Conservation (phyloP, 1,140 invertebrate genomes). For the Micrasema minimum region DNA sequence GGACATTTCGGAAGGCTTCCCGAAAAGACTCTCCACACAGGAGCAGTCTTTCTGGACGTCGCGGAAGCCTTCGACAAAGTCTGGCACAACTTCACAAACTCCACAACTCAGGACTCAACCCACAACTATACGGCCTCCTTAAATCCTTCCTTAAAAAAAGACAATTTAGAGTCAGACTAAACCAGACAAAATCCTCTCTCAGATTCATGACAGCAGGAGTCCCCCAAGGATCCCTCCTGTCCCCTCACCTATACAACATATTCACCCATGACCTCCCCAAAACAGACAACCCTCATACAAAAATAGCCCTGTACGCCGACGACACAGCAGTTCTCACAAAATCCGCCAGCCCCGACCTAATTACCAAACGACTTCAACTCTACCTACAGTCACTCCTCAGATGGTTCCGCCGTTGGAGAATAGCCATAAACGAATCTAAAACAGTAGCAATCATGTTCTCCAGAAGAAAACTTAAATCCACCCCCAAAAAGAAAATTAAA, state of each 20-base stretch:
- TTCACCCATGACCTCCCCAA: no score
- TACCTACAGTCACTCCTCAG: neutral
- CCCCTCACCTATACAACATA: no score
- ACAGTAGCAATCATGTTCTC: neutral
- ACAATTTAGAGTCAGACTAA: neutral
- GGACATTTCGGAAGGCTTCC: neutral
- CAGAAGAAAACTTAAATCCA: neutral
- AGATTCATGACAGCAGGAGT: constrained; percentile 1
- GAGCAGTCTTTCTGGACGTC: constrained; percentile 1
- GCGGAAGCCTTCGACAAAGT: constrained; percentile 3
- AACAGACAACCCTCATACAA: neutral
- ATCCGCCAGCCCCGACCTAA: neutral
- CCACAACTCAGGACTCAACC: neutral
- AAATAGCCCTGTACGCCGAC: neutral
- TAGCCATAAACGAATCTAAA: neutral
- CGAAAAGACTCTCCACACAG: neutral
- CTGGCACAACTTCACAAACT: neutral
- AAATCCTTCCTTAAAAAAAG: neutral
- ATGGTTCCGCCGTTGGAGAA: neutral
- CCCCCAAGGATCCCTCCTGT: neutral
- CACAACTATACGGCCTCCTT: neutral
- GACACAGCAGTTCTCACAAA: neutral
- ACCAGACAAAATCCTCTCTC: neutral
- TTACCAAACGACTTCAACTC: neutral
- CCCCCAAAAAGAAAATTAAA: no score